phyloP scores from a whole-genome alignment of 2,113 vertebrate genomes.

The Lota lota region DNA sequence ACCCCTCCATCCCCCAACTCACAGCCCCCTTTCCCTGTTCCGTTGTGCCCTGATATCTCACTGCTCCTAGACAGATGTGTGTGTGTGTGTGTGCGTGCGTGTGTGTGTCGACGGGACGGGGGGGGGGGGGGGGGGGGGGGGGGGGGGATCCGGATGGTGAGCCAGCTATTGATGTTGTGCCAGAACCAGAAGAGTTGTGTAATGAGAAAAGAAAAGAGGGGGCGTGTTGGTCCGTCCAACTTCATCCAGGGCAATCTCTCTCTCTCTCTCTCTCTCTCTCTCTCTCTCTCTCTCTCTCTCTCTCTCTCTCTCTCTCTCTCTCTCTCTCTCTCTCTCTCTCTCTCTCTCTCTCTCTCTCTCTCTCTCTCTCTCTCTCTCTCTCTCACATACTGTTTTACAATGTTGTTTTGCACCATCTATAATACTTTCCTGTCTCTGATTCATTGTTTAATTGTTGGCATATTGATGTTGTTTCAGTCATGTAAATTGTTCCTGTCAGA shows the following conservation, averaged over 20 bases:
- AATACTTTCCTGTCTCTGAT: too few species aligned
- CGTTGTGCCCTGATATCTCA: constrained; percentile 29
- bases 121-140: neutral
- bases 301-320: neutral
- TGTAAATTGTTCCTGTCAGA: too few species aligned
- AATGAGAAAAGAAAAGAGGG: constrained; percentile 64
- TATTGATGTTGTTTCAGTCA: too few species aligned
- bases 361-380: neutral
- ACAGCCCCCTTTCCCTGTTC: constrained; percentile 3
- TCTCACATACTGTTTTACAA: neutral
- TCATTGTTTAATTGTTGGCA: too few species aligned
- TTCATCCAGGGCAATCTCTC: too few species aligned
- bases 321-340: neutral
- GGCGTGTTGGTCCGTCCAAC: constrained; percentile 9
- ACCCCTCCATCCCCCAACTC: neutral
- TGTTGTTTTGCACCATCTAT: constrained; percentile 8
- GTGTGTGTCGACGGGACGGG: constrained; percentile 3
- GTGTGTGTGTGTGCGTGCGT: constrained; percentile 17
- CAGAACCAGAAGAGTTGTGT: constrained; percentile 69
- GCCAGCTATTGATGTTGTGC: constrained; percentile 73
- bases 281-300: neutral
- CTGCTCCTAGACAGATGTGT: constrained; percentile 63
- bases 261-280: neutral
- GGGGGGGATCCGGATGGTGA: constrained; percentile 17
- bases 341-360: neutral